These are phyloP conservation scores for Sinelater perroti DNA, from an alignment of 2,888 invertebrate genomes.

Conservation along the genomic window DNA sequence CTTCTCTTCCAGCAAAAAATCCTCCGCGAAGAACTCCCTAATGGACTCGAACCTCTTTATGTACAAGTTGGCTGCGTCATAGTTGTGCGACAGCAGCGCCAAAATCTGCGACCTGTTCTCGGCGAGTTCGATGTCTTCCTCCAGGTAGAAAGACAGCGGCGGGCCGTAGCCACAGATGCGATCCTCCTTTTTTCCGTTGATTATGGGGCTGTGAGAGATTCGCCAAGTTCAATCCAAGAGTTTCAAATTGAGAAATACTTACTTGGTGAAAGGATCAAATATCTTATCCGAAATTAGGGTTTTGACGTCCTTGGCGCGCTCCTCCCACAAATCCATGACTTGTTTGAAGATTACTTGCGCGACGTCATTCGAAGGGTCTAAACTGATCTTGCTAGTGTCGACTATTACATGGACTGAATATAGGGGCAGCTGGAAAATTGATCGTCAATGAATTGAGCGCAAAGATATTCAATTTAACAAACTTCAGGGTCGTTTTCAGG, in stretches of 20 bases:
- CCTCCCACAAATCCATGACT: conserved; percentile 72
- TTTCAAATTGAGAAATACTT: conserved; percentile 37
- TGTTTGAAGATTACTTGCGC: conserved; percentile 68
- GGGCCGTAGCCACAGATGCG: conserved; percentile 80
- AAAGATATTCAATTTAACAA: neutral
- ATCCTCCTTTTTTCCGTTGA: conserved; percentile 84
- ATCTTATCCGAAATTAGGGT: conserved; percentile 76
- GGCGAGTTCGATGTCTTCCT: conserved; percentile 65
- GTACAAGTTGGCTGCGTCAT: conserved; percentile 70
- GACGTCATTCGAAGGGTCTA: conserved; percentile 71
- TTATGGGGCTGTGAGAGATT: conserved; percentile 72
- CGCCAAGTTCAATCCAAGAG: neutral
- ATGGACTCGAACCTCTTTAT: conserved; percentile 72
- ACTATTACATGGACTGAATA: conserved; percentile 68
- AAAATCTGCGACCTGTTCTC: conserved; percentile 67
- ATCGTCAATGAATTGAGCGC: neutral
- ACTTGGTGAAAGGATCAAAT: conserved; percentile 79
- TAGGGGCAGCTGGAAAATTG: conserved; percentile 68
- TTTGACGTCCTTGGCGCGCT: conserved; percentile 73
- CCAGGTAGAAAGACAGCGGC: conserved; percentile 73
- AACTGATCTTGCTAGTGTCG: conserved; percentile 53
- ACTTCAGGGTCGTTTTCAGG: conserved; percentile 59
- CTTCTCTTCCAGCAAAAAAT: conserved; percentile 70
- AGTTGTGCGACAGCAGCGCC: conserved; percentile 67
- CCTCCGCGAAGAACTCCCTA: conserved; percentile 74